phyloP scores from a whole-genome alignment of 2,797 vertebrate genomes.

The Uromys caudimaculatus region DNA sequence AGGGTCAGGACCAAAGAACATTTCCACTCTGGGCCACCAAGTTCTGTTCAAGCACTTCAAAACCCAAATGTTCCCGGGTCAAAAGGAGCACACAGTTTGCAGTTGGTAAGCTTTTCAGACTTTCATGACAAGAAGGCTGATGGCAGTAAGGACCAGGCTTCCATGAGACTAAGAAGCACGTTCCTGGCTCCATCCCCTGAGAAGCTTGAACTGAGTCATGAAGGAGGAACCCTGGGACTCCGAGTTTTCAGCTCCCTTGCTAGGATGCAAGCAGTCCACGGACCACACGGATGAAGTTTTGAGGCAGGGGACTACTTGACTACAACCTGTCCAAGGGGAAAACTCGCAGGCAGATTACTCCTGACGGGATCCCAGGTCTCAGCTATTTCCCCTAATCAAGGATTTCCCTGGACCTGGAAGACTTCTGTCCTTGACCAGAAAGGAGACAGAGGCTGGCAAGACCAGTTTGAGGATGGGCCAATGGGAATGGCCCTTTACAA shows the following conservation, averaged over 20 bases:
- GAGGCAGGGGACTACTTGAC: background rate
- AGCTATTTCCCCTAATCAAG: background rate
- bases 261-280: background rate
- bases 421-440: constrained; percentile 25
- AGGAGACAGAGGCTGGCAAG: background rate
- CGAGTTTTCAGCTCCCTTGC: constrained; percentile 6
- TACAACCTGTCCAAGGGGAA: background rate
- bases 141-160: background rate
- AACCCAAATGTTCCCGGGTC: background rate
- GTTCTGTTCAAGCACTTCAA: background rate
- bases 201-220: background rate
- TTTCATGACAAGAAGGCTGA: background rate
- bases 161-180: background rate
- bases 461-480: background rate
- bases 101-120: constrained; percentile 39
- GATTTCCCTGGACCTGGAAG: constrained; percentile 3
- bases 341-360: background rate
- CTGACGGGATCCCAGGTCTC: background rate
- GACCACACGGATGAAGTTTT: background rate
- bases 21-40: background rate
- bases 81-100: background rate
- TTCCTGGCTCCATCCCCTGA: background rate
- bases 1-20: background rate
- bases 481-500: background rate
- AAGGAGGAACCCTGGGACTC: background rate